A percentile compares a stretch with the other conserved stretches of the same genome.
phyloP scores from a whole-genome alignment of 2,888 invertebrate genomes.

The Dioctria rufipes region DNA sequence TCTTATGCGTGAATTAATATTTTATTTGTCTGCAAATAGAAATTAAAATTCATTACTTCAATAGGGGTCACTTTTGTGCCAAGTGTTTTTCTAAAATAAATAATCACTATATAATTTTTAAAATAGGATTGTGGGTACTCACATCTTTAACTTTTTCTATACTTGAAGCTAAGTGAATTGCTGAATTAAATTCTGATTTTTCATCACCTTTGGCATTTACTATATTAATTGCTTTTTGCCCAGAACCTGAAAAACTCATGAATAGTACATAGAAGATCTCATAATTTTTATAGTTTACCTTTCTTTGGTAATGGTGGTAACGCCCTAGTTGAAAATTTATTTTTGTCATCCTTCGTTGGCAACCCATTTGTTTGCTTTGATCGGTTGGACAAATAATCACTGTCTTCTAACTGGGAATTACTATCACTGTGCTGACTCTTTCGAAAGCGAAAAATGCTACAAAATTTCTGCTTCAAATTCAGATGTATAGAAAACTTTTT shows the following conservation, averaged over 20 bases:
- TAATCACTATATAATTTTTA: too few species aligned
- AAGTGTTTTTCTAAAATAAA: too few species aligned
- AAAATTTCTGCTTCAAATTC: slow-evolving; percentile 87
- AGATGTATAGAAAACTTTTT: slow-evolving; percentile 81
- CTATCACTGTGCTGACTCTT: slow-evolving; percentile 68
- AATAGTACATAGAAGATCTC: neutral
- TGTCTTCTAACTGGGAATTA: slow-evolving; percentile 53
- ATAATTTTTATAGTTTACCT: slow-evolving; percentile 62
- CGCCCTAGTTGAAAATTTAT: slow-evolving; percentile 77
- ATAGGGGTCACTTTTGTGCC: too few species aligned
- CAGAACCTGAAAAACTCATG: slow-evolving; percentile 2
- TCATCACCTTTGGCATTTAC: slow-evolving; percentile 62
- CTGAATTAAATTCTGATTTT: slow-evolving; percentile 67
- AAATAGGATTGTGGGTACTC: slow-evolving; percentile 72
- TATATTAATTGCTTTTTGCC: slow-evolving; percentile 32
- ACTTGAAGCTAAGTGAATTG: slow-evolving; percentile 90
- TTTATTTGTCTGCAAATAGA: too few species aligned
- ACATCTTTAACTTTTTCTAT: slow-evolving; percentile 96
- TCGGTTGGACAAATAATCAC: slow-evolving; percentile 60
- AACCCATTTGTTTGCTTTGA: slow-evolving; percentile 56
- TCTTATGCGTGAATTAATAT: too few species aligned
- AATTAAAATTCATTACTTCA: too few species aligned
- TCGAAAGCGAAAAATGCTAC: slow-evolving; percentile 85
- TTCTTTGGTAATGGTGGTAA: slow-evolving; percentile 78
- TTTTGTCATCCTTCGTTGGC: slow-evolving; percentile 66